Evolutionary conservation across 1,140 invertebrate genomes (phyloP), one percentile per base, ranked within the genome.

Genomic region (Ridgeia piscesae): DNA sequence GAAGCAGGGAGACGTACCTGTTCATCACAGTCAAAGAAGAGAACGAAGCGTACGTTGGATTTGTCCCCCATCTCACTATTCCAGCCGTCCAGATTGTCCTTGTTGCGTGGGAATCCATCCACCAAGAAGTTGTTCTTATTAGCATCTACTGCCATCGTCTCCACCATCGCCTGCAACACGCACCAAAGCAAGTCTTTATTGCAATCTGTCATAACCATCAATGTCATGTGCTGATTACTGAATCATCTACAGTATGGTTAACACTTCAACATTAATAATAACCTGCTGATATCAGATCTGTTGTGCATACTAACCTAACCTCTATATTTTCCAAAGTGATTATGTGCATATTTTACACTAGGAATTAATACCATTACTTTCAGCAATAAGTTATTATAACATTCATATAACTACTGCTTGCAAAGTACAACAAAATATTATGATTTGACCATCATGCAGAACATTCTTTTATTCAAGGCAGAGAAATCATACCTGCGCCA

Each of bases 31-130:
- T 99, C 98, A 94, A 99, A 98, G 95, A 99, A 99, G 4, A 99
- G 96, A 0, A 99, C 98, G 95, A 98, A 99, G 94, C 98, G 96
- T 14, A 99, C 96, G 91, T 98, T 97, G 0, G 98, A 97, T 96
- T 99, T 99, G 33, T 97, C 97, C 0, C 96, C 95, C 98, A 99
- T 99, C 93, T 97, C 96, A 94, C 97, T 97, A 77, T 98, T 97
- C 99, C 99, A 99, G 1, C 99, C 99, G 93, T 99, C 97, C 91
- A 99, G 96, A 96, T 99, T 99, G 95, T 99, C 97, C 95, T 99
- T 97, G 96, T 99, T 99, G 35, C 99, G 97, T 35, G 99, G 99
- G 96, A 99, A 99, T 11, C 99, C 99, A 96, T 99, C 99, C 94
- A 99, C 98, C 0, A 99, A 96, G 95, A 99, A 99, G 89, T 97